phyloP scores from a whole-genome alignment of 2,113 vertebrate genomes.

The Deroptyus accipitrinus region DNA sequence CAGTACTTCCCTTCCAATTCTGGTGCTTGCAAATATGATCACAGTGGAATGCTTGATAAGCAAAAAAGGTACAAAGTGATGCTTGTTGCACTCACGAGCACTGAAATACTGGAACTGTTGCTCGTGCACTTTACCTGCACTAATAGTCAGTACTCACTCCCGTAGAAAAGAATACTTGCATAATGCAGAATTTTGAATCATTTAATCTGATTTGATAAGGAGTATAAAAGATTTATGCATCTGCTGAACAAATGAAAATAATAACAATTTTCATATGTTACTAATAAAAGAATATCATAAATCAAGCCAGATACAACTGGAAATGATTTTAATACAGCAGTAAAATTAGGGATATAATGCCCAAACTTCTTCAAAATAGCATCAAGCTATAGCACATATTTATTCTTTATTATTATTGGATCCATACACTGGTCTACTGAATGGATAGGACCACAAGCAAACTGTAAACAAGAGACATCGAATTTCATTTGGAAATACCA shows the following conservation, averaged over 20 bases:
- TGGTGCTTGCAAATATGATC: background rate
- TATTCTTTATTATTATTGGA: background rate
- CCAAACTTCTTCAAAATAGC: background rate
- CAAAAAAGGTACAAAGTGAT: background rate
- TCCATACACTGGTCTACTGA: background rate
- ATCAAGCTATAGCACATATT: background rate
- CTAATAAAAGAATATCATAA: background rate
- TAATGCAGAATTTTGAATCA: background rate
- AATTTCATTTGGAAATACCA: constrained; percentile 38
- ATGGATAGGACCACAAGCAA: background rate
- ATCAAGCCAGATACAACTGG: background rate
- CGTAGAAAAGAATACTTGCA: background rate
- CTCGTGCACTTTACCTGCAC: background rate
- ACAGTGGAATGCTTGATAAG: background rate
- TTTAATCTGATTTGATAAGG: background rate
- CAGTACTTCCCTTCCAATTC: background rate
- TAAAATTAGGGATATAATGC: background rate
- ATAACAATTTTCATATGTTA: background rate
- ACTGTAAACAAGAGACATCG: background rate
- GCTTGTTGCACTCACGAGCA: rapidly evolving
- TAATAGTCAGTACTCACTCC: background rate
- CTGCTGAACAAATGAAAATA: background rate
- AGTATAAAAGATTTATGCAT: background rate
- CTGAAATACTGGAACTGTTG: background rate
- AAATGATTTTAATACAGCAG: background rate